Evolutionary conservation across 2,888 invertebrate species (phyloP), one percentile per base, ranked within the genome.

Genomic region (Clusia tigrina): DNA sequence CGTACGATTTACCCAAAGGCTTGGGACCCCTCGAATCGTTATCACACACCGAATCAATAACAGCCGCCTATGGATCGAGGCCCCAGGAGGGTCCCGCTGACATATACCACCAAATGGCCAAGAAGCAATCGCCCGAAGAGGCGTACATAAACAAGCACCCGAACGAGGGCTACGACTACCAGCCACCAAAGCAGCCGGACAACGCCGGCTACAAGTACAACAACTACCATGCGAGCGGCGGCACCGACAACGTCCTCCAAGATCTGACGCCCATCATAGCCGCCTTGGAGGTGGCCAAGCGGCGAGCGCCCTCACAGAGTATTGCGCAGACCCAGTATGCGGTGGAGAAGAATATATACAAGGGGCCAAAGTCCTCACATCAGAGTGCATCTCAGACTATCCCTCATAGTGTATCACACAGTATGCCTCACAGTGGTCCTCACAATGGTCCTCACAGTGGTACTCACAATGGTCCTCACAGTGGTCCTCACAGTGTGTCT

Each of bases 11-110:
- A 63, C 76, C 78, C 6, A 69, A 72, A 20, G 70, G 80, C 64
- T 66, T 81, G 58, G 78, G 81, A 32, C 77, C 75, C 48, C 60
- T 83, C 55, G 79, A 82, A 51, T 79, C 83, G 0, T 61, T 83
- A 2, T 80, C 82, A 2, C 83, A 83, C 60, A 79, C 80, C 1
- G 79, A 83, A 64, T 78, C 83, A 24, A 78, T 84, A 60, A 81
- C 82, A 1, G 82, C 84, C 0, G 82, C 81, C 2, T 83, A 81
- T 68, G 77, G 72, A n/a, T 77, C 74, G 3, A 70, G 64, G 25
- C 63, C 66, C 1, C 38, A 52, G 26, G 67, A 66, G 2, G 76
- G 74, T 52, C 74, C 81, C 10, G 74, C 81, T 1, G 83, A 81
- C 62, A 69, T 78, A 20, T 81, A 81, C 62, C 78, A 76, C 24